Evolutionary conservation across 2,113 vertebrate species (phyloP).

Genomic region (Tachysurus vachellii): DNA sequence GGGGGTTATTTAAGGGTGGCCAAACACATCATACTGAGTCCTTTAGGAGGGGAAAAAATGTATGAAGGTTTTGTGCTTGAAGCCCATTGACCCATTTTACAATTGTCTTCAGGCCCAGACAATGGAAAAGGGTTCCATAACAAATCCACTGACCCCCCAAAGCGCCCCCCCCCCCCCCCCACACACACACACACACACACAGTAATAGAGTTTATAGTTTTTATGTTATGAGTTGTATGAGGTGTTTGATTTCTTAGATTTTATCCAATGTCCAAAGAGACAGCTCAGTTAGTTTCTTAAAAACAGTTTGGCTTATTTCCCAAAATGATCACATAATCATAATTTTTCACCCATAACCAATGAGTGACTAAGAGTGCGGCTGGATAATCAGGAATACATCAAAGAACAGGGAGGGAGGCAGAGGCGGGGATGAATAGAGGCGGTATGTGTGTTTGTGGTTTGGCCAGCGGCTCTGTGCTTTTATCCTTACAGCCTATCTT

Average conservation of each 20-base stretch:
- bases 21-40: slow-evolving; percentile 30
- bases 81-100: slow-evolving; percentile 79
- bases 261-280: background rate
- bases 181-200: background rate
- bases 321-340: background rate
- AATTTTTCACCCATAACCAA: background rate
- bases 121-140: slow-evolving; percentile 75
- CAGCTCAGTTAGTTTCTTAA: background rate
- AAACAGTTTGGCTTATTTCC: background rate
- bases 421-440: slow-evolving; percentile 63
- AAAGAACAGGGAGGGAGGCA: slow-evolving; percentile 65
- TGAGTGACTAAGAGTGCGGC: slow-evolving; percentile 36
- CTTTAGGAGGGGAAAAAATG: slow-evolving; percentile 58
- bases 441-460: slow-evolving; percentile 64
- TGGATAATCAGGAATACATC: slow-evolving; percentile 74
- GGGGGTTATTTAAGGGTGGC: slow-evolving; percentile 38
- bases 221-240: background rate
- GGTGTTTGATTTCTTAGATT: background rate
- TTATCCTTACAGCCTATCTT: slow-evolving; percentile 34
- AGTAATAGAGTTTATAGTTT: background rate
- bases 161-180: slow-evolving; percentile 7
- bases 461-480: slow-evolving; percentile 50
- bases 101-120: slow-evolving; percentile 74
- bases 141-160: slow-evolving; percentile 67
- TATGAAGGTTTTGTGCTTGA: slow-evolving; percentile 64